These are phyloP conservation scores for Eupeodes latifasciatus DNA, from an alignment of 2,888 invertebrate species.

Conservation along the genomic window DNA sequence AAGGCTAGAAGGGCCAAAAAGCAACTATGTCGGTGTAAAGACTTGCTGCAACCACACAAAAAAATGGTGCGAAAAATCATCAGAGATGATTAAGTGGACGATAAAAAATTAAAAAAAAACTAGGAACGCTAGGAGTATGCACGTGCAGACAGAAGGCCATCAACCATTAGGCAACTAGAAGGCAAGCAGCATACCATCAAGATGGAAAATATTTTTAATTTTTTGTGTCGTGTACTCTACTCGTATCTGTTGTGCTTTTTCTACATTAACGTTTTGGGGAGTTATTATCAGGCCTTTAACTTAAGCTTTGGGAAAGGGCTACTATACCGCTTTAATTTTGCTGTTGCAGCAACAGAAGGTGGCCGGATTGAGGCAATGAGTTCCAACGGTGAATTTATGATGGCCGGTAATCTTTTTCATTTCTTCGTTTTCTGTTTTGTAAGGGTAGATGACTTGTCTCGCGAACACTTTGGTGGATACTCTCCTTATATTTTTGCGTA, in stretches of 20 bases:
- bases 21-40: constrained; percentile 16
- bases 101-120: constrained; percentile 60
- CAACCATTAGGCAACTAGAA: constrained; percentile 47
- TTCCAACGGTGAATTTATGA: constrained; percentile 41
- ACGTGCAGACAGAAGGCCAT: constrained; percentile 25
- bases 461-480: not conserved
- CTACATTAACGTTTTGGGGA: constrained; percentile 50
- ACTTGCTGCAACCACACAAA: constrained; percentile 35
- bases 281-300: constrained; percentile 65
- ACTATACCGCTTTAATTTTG: constrained; percentile 48
- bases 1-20: not conserved
- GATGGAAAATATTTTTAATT: constrained; percentile 21
- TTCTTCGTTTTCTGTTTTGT: constrained; percentile 11
- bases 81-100: constrained; percentile 72
- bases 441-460: not conserved
- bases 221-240: constrained; percentile 23
- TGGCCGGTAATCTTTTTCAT: constrained; percentile 61
- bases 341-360: not conserved
- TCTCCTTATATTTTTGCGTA: constrained; percentile 44
- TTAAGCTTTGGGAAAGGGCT: constrained; percentile 45
- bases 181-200: constrained; percentile 57
- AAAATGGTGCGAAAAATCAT: constrained; percentile 71
- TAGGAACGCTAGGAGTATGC: not conserved
- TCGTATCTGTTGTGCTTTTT: constrained; percentile 21
- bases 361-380: constrained; percentile 5